Evolutionary conservation across 2,888 invertebrate genomes (phyloP).

Genomic region (Schizotus pectinicornis): DNA sequence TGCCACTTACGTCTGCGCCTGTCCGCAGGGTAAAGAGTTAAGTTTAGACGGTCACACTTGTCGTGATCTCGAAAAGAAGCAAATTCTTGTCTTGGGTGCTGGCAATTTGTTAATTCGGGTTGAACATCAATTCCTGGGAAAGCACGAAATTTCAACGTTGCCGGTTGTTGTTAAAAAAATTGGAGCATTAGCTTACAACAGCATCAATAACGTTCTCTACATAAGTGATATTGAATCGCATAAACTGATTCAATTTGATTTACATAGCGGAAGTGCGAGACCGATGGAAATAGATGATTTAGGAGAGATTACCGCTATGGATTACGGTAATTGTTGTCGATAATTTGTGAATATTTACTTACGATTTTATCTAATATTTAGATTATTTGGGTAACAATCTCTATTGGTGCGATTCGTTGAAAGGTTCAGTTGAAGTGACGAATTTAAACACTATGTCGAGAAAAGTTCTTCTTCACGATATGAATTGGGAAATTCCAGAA

Average conservation of each 20-base stretch:
- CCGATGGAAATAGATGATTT: constrained; percentile 57
- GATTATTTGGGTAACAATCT: constrained; percentile 76
- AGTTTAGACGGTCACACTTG: constrained; percentile 64
- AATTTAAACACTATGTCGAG: constrained; percentile 66
- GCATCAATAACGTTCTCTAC: constrained; percentile 60
- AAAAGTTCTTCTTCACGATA: constrained; percentile 66
- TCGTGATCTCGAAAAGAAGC: constrained; percentile 56
- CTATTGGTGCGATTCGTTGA: constrained; percentile 73
- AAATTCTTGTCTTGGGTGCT: constrained; percentile 65
- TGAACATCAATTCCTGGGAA: constrained; percentile 71
- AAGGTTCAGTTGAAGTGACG: constrained; percentile 68
- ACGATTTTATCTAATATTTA: constrained; percentile 48
- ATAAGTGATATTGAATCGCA: constrained; percentile 61
- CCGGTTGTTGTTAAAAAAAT: constrained; percentile 61
- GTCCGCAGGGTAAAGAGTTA: constrained; percentile 75
- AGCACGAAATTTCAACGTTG: constrained; percentile 62
- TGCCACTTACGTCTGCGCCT: constrained; percentile 69
- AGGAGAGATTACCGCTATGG: constrained; percentile 64
- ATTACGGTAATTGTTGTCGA: constrained; percentile 60
- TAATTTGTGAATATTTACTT: constrained; percentile 6
- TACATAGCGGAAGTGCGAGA: constrained; percentile 41
- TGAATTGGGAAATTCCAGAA: constrained; percentile 67
- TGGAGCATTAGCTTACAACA: constrained; percentile 73
- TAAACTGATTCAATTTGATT: constrained; percentile 58
- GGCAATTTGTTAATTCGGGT: constrained; percentile 66